Evolutionary conservation across 1,140 invertebrate genomes (phyloP).

Genomic region (Globodera ellingtonae): DNA sequence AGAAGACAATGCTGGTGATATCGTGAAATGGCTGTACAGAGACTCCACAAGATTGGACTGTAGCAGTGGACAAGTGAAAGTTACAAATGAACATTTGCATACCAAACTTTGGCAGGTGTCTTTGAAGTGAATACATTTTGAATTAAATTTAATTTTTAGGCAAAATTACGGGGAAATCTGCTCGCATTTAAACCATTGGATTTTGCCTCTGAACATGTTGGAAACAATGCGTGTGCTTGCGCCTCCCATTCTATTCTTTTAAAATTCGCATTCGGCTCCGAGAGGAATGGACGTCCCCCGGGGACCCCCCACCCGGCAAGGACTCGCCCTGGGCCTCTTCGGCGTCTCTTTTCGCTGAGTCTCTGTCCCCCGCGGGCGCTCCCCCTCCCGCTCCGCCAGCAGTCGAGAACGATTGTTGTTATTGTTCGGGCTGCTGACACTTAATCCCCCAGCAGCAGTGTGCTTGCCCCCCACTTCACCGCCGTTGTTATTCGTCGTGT

Average conservation of each 20-base stretch:
- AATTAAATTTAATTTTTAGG: constrained; percentile 45
- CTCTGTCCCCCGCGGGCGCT: not conserved
- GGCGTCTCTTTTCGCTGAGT: not conserved
- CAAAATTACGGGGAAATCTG: constrained; percentile 51
- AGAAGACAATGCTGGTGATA: constrained; percentile 38
- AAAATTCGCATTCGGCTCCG: not conserved
- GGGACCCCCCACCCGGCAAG: not conserved
- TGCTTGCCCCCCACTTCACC: not conserved
- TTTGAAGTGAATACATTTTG: constrained; percentile 6
- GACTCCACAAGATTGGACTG: constrained; percentile 31
- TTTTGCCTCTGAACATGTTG: constrained; percentile 37
- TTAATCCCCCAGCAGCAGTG: not conserved
- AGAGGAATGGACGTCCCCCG: not conserved
- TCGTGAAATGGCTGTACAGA: constrained; percentile 41
- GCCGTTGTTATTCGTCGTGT: constrained; percentile 9
- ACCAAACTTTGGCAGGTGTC: not conserved
- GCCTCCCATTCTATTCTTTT: not conserved
- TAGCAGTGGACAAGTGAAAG: constrained; percentile 24
- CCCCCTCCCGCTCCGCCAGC: too few relatives aligned
- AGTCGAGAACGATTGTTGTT: not conserved
- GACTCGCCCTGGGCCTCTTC: constrained; percentile 27
- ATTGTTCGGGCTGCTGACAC: constrained; percentile 18
- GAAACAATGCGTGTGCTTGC: not conserved
- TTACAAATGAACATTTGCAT: not conserved
- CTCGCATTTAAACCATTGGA: constrained; percentile 49